A percentile compares a stretch with the other conserved stretches of the same genome.
Conservation (phyloP, 2,888 invertebrate genomes). For the Clepsis dumicolana region DNA sequence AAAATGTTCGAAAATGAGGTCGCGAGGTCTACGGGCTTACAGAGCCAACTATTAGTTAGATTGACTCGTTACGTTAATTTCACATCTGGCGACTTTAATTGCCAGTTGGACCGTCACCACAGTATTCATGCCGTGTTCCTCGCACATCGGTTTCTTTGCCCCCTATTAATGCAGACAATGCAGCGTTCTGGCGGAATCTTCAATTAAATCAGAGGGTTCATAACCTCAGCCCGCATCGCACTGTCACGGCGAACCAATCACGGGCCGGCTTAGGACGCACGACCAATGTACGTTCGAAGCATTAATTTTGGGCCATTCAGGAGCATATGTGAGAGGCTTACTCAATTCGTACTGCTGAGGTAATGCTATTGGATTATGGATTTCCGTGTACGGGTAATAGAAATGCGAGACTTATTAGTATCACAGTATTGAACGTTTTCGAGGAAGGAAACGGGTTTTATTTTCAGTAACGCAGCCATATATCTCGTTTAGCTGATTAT, state of each 20-base stretch:
- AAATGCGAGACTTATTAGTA: constrained; percentile 34
- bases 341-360: constrained; percentile 32
- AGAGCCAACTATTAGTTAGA: no score
- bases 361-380: constrained; percentile 34
- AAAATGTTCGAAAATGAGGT: no score
- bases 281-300: constrained; percentile 60
- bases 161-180: constrained; percentile 55
- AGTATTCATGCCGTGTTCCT: constrained; percentile 15
- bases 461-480: constrained; percentile 16
- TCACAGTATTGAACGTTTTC: constrained; percentile 18
- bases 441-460: constrained; percentile 13
- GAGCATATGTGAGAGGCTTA: constrained; percentile 45
- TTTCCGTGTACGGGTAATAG: constrained; percentile 27
- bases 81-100: constrained; percentile 3
- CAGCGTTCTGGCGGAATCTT: constrained; percentile 68
- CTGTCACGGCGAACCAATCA: constrained; percentile 73
- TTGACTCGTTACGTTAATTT: constrained; percentile 8
- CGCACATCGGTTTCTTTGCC: constrained; percentile 36
- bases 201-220: constrained; percentile 82
- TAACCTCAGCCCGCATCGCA: constrained; percentile 78
- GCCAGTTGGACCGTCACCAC: background rate
- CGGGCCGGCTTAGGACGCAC: constrained; percentile 61
- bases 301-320: constrained; percentile 65
- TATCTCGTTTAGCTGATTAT: constrained; percentile 9
- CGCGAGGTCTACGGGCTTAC: no score